A percentile compares a stretch with the other conserved stretches of the same genome.
Evolutionary conservation across 2,797 vertebrate species (phyloP).

Genomic region (Pseudomugil tenellus): DNA sequence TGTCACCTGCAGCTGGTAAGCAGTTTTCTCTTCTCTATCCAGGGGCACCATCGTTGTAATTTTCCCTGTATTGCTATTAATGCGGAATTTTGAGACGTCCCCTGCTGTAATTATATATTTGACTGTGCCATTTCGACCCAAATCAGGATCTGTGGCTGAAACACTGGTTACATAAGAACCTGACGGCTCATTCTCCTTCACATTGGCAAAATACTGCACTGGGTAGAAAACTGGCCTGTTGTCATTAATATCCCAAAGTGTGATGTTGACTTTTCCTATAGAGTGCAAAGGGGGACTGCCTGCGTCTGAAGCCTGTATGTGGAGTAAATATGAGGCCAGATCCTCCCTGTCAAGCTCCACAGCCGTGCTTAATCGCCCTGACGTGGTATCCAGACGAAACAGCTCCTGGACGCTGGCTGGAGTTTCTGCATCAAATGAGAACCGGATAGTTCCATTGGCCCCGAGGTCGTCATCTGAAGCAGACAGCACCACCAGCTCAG

Average conservation of each 20-base stretch:
- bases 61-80: constrained; percentile 88
- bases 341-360: constrained; percentile 91
- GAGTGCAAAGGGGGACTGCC: constrained; percentile 90
- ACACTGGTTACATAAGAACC: constrained; percentile 90
- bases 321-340: constrained; percentile 85
- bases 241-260: constrained; percentile 93
- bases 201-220: constrained; percentile 94
- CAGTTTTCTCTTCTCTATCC: constrained; percentile 94
- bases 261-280: constrained; percentile 88
- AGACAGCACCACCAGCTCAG: constrained; percentile 87
- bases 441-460: constrained; percentile 92
- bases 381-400: constrained; percentile 90
- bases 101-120: constrained; percentile 93
- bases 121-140: constrained; percentile 91
- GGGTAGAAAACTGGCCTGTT: constrained; percentile 97
- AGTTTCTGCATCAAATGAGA: constrained; percentile 87
- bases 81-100: constrained; percentile 90
- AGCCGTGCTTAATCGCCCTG: constrained; percentile 87
- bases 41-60: constrained; percentile 90
- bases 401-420: constrained; percentile 79
- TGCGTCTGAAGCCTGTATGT: constrained; percentile 88
- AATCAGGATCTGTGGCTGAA: constrained; percentile 91
- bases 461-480: constrained; percentile 93
- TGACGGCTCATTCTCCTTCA: constrained; percentile 94
- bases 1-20: constrained; percentile 92